A percentile compares a stretch with the other conserved stretches of the same genome.
These are phyloP conservation scores for Pagrus major DNA, from an alignment of 2,113 vertebrate species.

Conservation along the genomic window DNA sequence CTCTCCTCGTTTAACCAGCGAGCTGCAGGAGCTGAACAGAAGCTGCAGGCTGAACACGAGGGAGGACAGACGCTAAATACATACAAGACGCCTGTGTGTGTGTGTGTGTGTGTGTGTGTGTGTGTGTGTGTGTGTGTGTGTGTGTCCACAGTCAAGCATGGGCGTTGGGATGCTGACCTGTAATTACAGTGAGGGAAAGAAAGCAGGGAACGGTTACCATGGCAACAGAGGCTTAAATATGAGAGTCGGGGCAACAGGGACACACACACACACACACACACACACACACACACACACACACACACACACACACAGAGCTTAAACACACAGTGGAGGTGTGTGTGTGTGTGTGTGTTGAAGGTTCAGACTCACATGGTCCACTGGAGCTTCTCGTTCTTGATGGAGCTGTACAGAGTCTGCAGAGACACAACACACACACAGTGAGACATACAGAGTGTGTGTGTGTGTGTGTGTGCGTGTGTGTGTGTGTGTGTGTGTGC, in stretches of 20 bases:
- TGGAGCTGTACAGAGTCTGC: constrained; percentile 94
- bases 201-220: constrained; percentile 75
- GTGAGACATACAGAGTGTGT: background rate
- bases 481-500: background rate
- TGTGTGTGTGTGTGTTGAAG: background rate
- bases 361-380: constrained; percentile 95
- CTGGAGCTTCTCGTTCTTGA: constrained; percentile 98
- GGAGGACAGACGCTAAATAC: constrained; percentile 8
- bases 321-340: constrained; percentile 26
- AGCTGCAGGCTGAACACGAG: constrained; percentile 6
- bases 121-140: constrained; percentile 27
- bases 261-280: constrained; percentile 12
- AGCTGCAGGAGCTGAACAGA: background rate
- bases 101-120: constrained; percentile 11
- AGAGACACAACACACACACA: constrained; percentile 55
- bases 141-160: constrained; percentile 33
- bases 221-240: constrained; percentile 78
- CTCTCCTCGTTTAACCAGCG: background rate
- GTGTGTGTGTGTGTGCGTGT: background rate
- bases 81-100: background rate
- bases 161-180: constrained; percentile 73
- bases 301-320: background rate
- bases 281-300: background rate
- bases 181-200: constrained; percentile 78
- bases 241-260: constrained; percentile 35